These are phyloP conservation scores for Heliangelus exortis DNA, from an alignment of 2,797 vertebrate genomes.

Conservation along the genomic window DNA sequence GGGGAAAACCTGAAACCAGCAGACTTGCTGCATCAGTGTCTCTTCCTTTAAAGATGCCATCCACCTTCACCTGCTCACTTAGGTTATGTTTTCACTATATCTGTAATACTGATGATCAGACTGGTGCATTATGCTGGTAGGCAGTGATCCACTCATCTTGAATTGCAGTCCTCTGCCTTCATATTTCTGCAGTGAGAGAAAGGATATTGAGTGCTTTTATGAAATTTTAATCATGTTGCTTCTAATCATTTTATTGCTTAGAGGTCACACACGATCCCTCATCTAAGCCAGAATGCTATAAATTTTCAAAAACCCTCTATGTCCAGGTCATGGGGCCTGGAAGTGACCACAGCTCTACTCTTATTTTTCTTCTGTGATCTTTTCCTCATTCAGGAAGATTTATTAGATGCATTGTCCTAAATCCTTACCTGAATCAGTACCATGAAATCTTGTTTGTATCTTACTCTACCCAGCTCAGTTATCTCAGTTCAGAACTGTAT, in stretches of 20 bases:
- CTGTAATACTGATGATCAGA: background rate
- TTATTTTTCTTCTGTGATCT: background rate
- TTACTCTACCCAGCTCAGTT: background rate
- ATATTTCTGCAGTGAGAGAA: background rate
- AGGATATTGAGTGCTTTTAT: background rate
- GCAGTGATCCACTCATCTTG: background rate
- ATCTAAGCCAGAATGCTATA: background rate
- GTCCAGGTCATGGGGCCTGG: background rate
- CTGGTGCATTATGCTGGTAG: background rate
- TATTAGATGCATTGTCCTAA: background rate
- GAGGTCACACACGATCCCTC: background rate
- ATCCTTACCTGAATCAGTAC: background rate
- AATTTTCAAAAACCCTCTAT: background rate
- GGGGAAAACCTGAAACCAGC: background rate
- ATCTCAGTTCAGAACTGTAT: background rate
- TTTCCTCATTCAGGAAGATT: background rate
- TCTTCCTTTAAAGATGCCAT: background rate
- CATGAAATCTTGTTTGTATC: background rate
- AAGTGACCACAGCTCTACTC: background rate
- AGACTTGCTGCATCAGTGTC: background rate
- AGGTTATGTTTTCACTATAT: background rate
- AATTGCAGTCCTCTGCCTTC: background rate
- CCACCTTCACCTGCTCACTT: background rate
- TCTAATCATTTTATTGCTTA: background rate
- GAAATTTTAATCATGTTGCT: background rate